Conservation (phyloP, 1,140 invertebrate species). For the Megalopta genalis region DNA sequence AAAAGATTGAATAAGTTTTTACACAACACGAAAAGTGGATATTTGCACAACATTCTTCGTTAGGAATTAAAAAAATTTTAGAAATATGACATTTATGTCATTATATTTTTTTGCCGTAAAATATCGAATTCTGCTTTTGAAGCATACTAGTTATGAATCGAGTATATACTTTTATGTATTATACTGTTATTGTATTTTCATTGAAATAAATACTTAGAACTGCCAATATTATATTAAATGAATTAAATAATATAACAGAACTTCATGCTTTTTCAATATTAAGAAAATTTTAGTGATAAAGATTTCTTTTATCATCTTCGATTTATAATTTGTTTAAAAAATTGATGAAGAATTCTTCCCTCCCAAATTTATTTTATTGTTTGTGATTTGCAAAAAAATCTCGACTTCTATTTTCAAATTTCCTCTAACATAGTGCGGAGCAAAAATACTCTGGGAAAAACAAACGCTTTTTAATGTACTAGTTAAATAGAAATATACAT, state of each 20-base stretch:
- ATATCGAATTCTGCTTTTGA: too few relatives aligned
- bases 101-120: neutral
- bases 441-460: conserved; percentile 70
- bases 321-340: neutral
- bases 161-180: neutral
- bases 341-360: neutral
- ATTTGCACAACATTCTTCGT: neutral
- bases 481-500: conserved; percentile 40
- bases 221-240: neutral
- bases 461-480: conserved; percentile 70
- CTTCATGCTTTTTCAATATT: neutral
- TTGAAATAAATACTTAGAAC: neutral
- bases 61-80: neutral
- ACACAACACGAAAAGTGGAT: neutral
- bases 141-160: neutral
- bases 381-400: neutral
- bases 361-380: neutral
- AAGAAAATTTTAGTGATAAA: too few relatives aligned
- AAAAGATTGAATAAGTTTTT: neutral
- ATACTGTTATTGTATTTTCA: neutral
- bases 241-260: neutral
- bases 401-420: conserved; percentile 44
- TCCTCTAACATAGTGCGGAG: conserved; percentile 49
- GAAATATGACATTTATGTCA: neutral
- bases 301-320: too few relatives aligned